Conservation (phyloP, 2,113 vertebrate genomes). For the Shinisaurus crocodilurus region DNA sequence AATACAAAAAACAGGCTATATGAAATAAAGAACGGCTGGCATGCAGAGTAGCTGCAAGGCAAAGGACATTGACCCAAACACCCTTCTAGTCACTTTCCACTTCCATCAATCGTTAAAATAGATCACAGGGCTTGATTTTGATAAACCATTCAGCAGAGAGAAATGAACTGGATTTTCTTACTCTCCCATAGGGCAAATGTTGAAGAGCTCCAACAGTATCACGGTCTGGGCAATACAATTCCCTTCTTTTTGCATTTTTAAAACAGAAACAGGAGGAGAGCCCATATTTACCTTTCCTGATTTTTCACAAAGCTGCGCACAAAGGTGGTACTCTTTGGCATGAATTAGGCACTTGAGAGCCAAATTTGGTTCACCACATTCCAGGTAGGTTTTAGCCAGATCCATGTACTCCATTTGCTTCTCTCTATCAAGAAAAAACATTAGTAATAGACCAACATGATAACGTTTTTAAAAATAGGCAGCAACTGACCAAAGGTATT, state of each 20-base stretch:
- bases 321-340: slow-evolving; percentile 81
- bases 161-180: neutral
- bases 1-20: neutral
- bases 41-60: neutral
- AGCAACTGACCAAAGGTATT: neutral
- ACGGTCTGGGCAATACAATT: neutral
- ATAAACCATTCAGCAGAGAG: neutral
- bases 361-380: slow-evolving; percentile 79
- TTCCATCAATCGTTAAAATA: neutral
- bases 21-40: neutral
- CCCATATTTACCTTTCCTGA: slow-evolving; percentile 78
- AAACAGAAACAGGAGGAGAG: neutral
- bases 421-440: slow-evolving; percentile 69
- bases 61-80: neutral
- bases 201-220: neutral
- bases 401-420: slow-evolving; percentile 81
- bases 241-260: neutral
- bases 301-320: slow-evolving; percentile 78
- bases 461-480: neutral
- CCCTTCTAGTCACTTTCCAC: neutral
- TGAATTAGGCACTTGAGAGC: slow-evolving; percentile 82
- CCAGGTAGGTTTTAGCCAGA: slow-evolving; percentile 83
- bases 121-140: neutral
- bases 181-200: neutral
- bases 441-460: neutral